phyloP scores from a whole-genome alignment of 2,888 invertebrate species.

The Sphaerophoria rueppellii region DNA sequence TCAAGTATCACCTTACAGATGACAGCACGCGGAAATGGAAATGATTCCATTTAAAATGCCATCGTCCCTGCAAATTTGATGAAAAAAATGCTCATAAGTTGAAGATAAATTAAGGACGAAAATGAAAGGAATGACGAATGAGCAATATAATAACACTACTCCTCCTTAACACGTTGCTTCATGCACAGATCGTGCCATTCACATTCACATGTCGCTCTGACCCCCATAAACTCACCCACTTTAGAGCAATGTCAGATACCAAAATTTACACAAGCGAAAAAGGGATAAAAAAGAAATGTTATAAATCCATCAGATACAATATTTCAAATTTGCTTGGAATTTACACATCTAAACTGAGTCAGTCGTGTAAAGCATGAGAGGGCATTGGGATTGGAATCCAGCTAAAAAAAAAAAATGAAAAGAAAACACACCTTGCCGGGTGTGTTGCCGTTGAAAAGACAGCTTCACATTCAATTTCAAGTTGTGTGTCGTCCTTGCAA shows the following conservation, averaged over 20 bases:
- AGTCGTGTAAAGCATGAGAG: not conserved
- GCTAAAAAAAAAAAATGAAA: not conserved
- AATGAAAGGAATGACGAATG: not conserved
- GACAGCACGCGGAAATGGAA: slow-evolving; percentile 21
- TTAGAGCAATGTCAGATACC: slow-evolving; percentile 18
- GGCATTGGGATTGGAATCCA: not conserved
- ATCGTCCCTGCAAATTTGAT: not conserved
- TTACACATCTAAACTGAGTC: slow-evolving; percentile 40
- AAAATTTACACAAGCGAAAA: slow-evolving; percentile 24
- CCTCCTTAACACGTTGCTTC: slow-evolving; percentile 14
- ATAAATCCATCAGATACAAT: slow-evolving; percentile 57
- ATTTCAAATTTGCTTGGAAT: slow-evolving; percentile 62
- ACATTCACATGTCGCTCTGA: slow-evolving; percentile 13
- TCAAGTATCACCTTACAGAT: slow-evolving; percentile 23
- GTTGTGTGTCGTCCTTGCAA: slow-evolving; percentile 29
- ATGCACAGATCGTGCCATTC: not conserved
- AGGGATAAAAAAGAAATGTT: slow-evolving; percentile 32
- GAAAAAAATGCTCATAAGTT: not conserved
- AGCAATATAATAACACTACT: slow-evolving; percentile 6
- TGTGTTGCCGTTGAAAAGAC: slow-evolving; percentile 34
- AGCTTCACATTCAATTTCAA: slow-evolving; percentile 57
- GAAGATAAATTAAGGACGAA: slow-evolving; percentile 21
- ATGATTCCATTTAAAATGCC: slow-evolving; percentile 15
- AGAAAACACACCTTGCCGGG: slow-evolving; percentile 4
- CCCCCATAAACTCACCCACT: slow-evolving; percentile 21